Base-by-base conservation (phyloP, 2,888 invertebrate genomes). In the Xestia c-nigrum region DNA sequence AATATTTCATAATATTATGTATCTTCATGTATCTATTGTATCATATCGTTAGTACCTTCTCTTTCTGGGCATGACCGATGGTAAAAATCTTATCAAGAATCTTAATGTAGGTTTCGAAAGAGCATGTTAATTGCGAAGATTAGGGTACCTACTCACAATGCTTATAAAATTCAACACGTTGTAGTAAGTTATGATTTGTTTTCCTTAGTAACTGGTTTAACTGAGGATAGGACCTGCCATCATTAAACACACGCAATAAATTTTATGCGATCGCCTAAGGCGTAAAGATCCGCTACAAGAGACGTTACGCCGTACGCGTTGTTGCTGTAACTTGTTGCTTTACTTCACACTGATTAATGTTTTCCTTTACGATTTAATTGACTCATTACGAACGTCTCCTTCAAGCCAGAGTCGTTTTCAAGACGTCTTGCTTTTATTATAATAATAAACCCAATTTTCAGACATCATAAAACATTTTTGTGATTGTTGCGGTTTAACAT, bases 401-500 rank as follows among this genome's bases (percentile, higher is more conserved):
- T 87, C 87, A 83, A 74, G 38, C 43, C 68, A 24, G 19, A 76
- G 64, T 38, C 38, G 72, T 78, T 71, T 88, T 89, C 83, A 85
- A 88, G 85, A 84, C 86, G 63, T 78, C 81, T 86, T 80, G 80
- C 46, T 88, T 91, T 91, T 89, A 90, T 86, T 81, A 88, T 86
- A 83, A 85, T 88, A 89, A 91, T 93, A 94, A 94, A 94, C 89
- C 91, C 89, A 88, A 91, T 91, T 92, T 92, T 86, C 76, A 74
- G 85, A 82, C 78, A 80, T 77, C 85, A 88, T 89, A 87, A 90
- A 90, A 90, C 81, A 80, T 87, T 90, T 92, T 90, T 91, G 89
- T 89, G 88, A 89, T 89, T 90, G 84, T 91, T 93, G 92, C 84
- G 92, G 92, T 89, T 88, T 89, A 87, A 89, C 89, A 87, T 87